Evolutionary conservation across 2,113 vertebrate genomes (phyloP).

Genomic region (Amphiprion ocellaris): DNA sequence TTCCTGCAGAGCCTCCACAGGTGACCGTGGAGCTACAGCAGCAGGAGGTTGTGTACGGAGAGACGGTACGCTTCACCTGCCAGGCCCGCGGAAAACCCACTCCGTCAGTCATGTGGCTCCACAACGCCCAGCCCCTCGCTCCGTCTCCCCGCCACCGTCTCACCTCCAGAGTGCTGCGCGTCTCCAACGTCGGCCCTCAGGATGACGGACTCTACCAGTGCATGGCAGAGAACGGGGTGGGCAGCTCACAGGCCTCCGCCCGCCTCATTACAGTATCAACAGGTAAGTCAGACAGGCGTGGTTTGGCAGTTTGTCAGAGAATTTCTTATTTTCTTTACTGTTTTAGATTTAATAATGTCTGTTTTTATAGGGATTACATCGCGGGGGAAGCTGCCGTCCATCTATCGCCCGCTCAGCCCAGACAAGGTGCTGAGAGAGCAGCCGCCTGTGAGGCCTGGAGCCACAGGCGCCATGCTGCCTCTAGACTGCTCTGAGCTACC

Average conservation of each 20-base stretch:
- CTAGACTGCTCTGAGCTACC: conserved; percentile 84
- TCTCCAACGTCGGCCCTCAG: conserved; percentile 90
- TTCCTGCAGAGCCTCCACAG: conserved; percentile 90
- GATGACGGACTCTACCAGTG: conserved; percentile 97
- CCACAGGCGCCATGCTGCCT: conserved; percentile 70
- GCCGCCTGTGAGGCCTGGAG: conserved; percentile 75
- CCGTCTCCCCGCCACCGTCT: conserved; percentile 88
- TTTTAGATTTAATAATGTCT: neutral
- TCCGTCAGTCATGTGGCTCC: conserved; percentile 92
- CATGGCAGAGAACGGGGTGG: conserved; percentile 95
- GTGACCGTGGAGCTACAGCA: conserved; percentile 93
- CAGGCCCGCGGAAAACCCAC: conserved; percentile 91
- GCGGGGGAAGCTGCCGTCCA: conserved; percentile 75
- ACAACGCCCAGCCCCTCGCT: conserved; percentile 88
- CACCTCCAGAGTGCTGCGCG: conserved; percentile 80
- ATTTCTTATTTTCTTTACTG: neutral
- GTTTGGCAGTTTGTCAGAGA: neutral
- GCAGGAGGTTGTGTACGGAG: conserved; percentile 89
- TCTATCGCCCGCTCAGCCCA: conserved; percentile 79
- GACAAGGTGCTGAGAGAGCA: conserved; percentile 85
- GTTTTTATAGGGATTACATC: conserved; percentile 64
- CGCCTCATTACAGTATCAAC: conserved; percentile 88
- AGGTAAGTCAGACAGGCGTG: conserved; percentile 75
- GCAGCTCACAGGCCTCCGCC: conserved; percentile 92
- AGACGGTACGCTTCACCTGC: conserved; percentile 92